Evolutionary conservation across 2,888 invertebrate genomes (phyloP), one percentile per base, ranked within the genome.

Genomic region (Melikaiella ostensackeni): DNA sequence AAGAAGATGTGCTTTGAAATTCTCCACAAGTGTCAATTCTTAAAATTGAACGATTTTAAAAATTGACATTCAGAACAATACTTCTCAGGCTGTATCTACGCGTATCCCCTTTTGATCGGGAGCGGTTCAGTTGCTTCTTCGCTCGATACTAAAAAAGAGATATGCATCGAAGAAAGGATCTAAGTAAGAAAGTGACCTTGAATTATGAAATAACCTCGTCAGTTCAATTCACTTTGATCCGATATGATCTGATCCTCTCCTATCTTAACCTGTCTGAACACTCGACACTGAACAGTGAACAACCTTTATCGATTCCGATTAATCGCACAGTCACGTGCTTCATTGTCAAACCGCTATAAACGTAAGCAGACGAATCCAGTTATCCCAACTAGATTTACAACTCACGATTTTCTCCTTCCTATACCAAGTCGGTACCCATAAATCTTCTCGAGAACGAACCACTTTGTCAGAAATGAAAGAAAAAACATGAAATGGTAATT

Each of bases 351-450:
- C 70, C 70, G 70, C 70, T 70, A 50, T 70, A 70, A 70, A 55
- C 70, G 30, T 70, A 70, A 70, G 70, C 70, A 70, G 70, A 70
- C 70, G 30, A 70, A 70, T 70, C 70, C 70, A 70, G 70, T 70
- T 70, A 70, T 70, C 19, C 70, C 70, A 70, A 70, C 70, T 30
- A 70, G 70, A 70, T 70, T 70, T 70, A 70, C 70, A 70, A 70
- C 70, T 46, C 70, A 70, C 70, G 50, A 70, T 50, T 27, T 50
- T 70, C 46, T 70, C 30, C n/a, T 30, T 27, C 19, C 19, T 70
- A 30, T 33, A 55, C 19, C 24, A 24, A 70, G 46, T 50, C 70
- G 46, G 30, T 27, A 70, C 30, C n/a, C 33, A 70, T 70, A 70
- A 50, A 50, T 70, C 70, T 70, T 70, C 30, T 30, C n/a, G n/a